These are phyloP conservation scores for Sebastiscus albofasciatus DNA, from an alignment of 2,797 vertebrate genomes.

Conservation along the genomic window DNA sequence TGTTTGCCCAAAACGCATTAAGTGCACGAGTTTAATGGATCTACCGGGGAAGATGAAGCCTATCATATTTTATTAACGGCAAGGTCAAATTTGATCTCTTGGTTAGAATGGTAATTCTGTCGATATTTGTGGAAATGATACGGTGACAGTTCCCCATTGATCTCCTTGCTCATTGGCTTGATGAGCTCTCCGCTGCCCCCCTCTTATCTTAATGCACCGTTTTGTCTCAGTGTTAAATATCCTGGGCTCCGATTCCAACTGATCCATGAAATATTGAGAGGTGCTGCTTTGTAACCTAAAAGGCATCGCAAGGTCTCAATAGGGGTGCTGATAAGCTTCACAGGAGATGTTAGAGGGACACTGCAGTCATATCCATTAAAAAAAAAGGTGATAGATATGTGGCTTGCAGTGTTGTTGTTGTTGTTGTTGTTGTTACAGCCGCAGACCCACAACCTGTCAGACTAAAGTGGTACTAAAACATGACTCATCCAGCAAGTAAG, in stretches of 20 bases:
- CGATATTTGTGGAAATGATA: slow-evolving; percentile 14
- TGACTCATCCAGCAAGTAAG: slow-evolving; percentile 53
- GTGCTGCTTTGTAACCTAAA: slow-evolving; percentile 59
- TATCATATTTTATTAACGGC: neutral
- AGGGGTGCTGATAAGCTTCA: neutral
- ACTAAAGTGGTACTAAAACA: slow-evolving; percentile 37
- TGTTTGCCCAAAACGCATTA: neutral
- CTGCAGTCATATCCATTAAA: neutral
- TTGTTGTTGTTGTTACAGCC: neutral
- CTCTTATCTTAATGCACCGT: slow-evolving; percentile 39
- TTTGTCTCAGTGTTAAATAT: slow-evolving; percentile 64
- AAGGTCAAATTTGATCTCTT: slow-evolving; percentile 6
- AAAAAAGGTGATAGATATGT: slow-evolving; percentile 4
- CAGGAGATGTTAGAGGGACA: neutral
- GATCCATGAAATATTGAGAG: slow-evolving; percentile 72
- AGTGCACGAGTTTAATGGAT: neutral
- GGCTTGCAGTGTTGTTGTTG: neutral
- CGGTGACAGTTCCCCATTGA: neutral
- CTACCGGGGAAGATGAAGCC: neutral
- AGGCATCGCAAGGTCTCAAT: slow-evolving; percentile 19
- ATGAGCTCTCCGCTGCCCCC: neutral
- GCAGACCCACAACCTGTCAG: slow-evolving; percentile 23
- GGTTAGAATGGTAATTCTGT: neutral
- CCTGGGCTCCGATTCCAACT: slow-evolving; percentile 41
- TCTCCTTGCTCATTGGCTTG: slow-evolving; percentile 9